phyloP scores from a whole-genome alignment of 2,797 vertebrate species.

The Anabacerthia variegaticeps region DNA sequence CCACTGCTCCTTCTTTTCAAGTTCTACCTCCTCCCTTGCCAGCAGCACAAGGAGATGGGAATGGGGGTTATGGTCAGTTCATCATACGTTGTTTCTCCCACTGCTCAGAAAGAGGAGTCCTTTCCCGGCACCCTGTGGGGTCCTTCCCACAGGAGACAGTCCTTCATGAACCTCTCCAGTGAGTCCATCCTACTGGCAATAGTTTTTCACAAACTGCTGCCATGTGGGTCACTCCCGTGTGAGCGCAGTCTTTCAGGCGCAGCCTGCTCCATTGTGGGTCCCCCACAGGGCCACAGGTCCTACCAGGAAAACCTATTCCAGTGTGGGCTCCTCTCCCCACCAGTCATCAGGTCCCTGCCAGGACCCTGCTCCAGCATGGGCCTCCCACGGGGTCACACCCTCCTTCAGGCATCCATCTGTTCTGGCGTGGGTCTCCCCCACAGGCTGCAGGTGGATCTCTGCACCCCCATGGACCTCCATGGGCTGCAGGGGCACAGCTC shows the following conservation, averaged over 20 bases:
- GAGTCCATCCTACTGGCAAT: neutral
- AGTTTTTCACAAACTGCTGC: neutral
- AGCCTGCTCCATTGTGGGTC: neutral
- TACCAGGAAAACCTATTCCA: neutral
- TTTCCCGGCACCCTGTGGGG: neutral
- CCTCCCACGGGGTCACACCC: neutral
- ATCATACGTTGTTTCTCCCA: neutral
- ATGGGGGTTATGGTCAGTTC: neutral
- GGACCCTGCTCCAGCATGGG: neutral
- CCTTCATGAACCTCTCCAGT: neutral
- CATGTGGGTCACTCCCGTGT: neutral
- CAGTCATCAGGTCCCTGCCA: neutral
- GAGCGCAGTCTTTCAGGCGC: neutral
- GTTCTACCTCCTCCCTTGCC: neutral
- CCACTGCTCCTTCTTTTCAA: neutral
- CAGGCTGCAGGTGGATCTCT: neutral
- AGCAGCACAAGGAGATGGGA: too few relatives aligned
- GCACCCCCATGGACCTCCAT: neutral
- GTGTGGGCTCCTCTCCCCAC: neutral
- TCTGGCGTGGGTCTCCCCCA: neutral
- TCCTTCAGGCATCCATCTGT: neutral
- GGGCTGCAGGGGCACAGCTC: neutral
- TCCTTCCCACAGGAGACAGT: neutral
- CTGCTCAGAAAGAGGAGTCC: neutral
- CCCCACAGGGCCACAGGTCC: neutral